Percentiles rank a stretch among this genome's conserved stretches.
phyloP scores from a whole-genome alignment of 2,113 vertebrate species.

The Nymphicus hollandicus region DNA sequence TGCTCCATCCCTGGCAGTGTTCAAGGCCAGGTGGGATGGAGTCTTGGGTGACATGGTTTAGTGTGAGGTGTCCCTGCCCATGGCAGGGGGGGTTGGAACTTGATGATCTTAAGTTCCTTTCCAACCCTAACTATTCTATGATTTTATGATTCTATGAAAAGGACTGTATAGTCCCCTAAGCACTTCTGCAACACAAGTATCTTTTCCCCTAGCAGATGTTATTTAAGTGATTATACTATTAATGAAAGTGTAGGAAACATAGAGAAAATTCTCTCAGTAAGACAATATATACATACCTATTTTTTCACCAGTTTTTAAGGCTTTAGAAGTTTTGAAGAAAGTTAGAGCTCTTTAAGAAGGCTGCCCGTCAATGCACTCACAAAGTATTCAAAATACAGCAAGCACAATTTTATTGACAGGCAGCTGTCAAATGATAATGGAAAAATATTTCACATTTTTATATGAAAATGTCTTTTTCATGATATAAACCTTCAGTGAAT shows the following conservation, averaged over 20 bases:
- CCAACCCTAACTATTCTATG: not conserved
- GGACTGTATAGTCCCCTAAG: not conserved
- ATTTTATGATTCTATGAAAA: not conserved
- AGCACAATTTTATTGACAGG: not conserved
- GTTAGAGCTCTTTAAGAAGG: not conserved
- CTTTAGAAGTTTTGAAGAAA: not conserved
- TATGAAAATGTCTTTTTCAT: not conserved
- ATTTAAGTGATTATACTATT: not conserved
- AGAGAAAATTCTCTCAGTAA: not conserved
- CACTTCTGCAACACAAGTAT: not conserved
- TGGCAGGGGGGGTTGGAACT: not conserved
- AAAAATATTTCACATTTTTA: conserved; percentile 3
- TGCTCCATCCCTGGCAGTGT: not conserved
- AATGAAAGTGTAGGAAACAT: not conserved
- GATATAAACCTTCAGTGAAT: not conserved
- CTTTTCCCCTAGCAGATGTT: not conserved
- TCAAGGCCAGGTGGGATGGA: not conserved
- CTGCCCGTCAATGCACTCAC: not conserved
- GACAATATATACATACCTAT: not conserved
- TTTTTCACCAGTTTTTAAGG: not conserved
- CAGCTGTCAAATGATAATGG: not conserved
- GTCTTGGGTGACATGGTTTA: not conserved
- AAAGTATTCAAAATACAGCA: not conserved
- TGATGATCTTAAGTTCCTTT: not conserved
- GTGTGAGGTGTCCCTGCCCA: not conserved